A percentile compares a stretch with the other conserved stretches of the same genome.
Evolutionary conservation across 2,888 invertebrate species (phyloP).

Genomic region (Blomia tropicalis): DNA sequence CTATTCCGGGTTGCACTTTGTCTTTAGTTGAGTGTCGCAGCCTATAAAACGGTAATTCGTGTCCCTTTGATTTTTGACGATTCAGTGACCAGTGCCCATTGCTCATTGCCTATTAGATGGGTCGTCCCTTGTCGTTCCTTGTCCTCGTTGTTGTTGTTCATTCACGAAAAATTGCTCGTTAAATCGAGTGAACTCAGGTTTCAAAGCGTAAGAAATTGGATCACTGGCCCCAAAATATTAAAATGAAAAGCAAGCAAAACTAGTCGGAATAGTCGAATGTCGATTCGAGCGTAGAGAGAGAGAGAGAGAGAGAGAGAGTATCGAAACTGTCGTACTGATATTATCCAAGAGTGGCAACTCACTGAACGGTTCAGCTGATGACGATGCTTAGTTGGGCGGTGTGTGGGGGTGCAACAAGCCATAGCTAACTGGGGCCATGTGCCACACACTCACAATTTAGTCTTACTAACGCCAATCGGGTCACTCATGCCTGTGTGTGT

Average conservation of each 20-base stretch:
- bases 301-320: slow-evolving; percentile 16
- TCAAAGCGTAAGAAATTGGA: slow-evolving; percentile 14
- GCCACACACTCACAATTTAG: no score
- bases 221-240: neutral
- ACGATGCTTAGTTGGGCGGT: no score
- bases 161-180: slow-evolving; percentile 13
- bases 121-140: neutral
- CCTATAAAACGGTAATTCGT: neutral
- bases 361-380: no score
- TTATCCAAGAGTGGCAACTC: no score
- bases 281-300: slow-evolving; percentile 1
- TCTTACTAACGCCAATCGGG: no score
- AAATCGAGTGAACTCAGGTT: slow-evolving; percentile 20
- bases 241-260: neutral
- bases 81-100: neutral
- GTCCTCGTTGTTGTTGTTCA: neutral
- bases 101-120: neutral
- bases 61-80: neutral
- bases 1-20: no score
- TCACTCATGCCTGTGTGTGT: slow-evolving; percentile 3
- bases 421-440: neutral
- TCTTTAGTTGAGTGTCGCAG: no score
- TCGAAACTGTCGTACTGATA: no score
- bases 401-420: no score
- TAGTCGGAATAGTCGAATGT: no score